Evolutionary conservation across 2,888 invertebrate species (phyloP).

Genomic region (Fragum fragum): DNA sequence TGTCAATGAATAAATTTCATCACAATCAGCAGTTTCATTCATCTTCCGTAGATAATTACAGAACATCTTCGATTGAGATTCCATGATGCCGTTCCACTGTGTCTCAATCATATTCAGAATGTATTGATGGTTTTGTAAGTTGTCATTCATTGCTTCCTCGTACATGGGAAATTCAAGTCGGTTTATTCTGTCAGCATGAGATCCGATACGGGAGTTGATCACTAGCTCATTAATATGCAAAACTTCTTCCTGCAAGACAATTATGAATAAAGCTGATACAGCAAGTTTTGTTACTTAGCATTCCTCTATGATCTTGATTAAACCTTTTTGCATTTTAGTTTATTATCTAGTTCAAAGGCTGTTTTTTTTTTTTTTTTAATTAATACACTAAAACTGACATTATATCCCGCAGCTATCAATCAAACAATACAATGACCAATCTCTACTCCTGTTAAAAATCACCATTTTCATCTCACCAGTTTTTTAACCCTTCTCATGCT

Average conservation of each 20-base stretch:
- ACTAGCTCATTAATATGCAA: slow-evolving; percentile 82
- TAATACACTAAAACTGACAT: too few species aligned
- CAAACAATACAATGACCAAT: too few species aligned
- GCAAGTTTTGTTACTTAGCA: too few species aligned
- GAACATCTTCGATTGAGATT: slow-evolving; percentile 70
- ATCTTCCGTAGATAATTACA: slow-evolving; percentile 68
- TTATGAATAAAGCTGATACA: too few species aligned
- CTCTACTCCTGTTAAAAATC: too few species aligned
- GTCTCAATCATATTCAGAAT: slow-evolving; percentile 70
- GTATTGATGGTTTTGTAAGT: slow-evolving; percentile 80
- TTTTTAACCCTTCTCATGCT: too few species aligned
- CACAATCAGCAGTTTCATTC: slow-evolving; percentile 66
- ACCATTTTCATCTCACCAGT: too few species aligned
- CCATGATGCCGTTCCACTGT: slow-evolving; percentile 68
- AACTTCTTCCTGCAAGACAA: slow-evolving; percentile 82
- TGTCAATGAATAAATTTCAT: slow-evolving; percentile 26
- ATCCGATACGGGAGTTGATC: slow-evolving; percentile 79
- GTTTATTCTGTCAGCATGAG: slow-evolving; percentile 85
- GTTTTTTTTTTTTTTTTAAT: too few species aligned
- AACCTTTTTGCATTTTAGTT: too few species aligned
- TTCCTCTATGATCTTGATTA: too few species aligned
- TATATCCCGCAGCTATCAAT: too few species aligned
- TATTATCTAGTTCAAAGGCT: too few species aligned
- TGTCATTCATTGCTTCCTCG: slow-evolving; percentile 82
- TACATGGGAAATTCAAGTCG: slow-evolving; percentile 84